Percentiles rank a stretch among this genome's conserved stretches.
Conservation (phyloP, 2,113 vertebrate genomes). For the Myiopsitta monachus region DNA sequence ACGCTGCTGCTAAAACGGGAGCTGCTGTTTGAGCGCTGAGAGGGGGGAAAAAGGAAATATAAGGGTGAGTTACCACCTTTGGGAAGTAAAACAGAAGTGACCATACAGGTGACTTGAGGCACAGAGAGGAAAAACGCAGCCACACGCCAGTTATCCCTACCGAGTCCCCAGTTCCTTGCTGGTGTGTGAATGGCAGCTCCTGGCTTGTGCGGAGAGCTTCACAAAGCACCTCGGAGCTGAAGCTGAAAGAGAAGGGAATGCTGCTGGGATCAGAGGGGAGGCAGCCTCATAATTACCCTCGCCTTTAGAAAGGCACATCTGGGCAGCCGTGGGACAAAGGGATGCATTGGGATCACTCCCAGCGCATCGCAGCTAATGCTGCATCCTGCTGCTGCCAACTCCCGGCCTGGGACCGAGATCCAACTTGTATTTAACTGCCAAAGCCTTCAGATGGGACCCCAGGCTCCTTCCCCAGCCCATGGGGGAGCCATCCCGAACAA, state of each 20-base stretch:
- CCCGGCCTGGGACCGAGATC: not conserved
- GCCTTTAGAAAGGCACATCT: not conserved
- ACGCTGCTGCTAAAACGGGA: conserved; percentile 59
- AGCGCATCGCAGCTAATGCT: not conserved
- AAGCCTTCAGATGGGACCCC: not conserved
- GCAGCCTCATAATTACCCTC: not conserved
- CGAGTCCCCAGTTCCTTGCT: conserved; percentile 13
- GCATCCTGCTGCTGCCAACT: not conserved
- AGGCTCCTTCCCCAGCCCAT: not conserved
- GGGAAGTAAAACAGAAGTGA: conserved; percentile 3
- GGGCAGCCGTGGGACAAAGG: accelerated
- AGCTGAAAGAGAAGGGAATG: not conserved
- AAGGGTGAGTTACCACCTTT: conserved; percentile 13
- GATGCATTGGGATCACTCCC: accelerated
- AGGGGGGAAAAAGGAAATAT: not conserved
- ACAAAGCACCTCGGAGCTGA: not conserved
- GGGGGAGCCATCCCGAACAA: not conserved
- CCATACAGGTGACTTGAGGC: not conserved
- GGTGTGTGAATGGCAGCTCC: not conserved
- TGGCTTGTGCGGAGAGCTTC: not conserved
- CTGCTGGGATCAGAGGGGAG: not conserved
- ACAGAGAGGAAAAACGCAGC: not conserved
- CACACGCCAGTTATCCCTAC: not conserved
- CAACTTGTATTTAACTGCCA: not conserved
- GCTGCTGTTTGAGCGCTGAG: not conserved